phyloP scores from a whole-genome alignment of 2,888 invertebrate genomes.

The Amblyjoppa fuscipennis region DNA sequence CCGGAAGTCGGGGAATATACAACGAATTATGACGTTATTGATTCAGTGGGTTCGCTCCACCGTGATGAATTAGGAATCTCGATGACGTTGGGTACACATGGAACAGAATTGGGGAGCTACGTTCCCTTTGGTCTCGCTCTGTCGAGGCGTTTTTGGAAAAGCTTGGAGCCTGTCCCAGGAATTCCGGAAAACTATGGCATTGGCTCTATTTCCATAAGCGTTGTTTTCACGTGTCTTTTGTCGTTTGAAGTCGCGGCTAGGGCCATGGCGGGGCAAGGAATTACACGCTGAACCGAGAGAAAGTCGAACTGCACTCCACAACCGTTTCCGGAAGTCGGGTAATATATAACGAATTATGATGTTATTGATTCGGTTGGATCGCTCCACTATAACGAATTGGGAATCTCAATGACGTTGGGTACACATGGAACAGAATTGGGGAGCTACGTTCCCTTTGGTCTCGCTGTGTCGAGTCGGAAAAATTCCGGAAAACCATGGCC shows the following conservation, averaged over 20 bases:
- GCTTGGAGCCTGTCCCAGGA: neutral
- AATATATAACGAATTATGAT: conserved; percentile 16
- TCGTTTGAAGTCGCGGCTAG: conserved; percentile 77
- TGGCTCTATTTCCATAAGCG: neutral
- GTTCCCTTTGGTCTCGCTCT: neutral
- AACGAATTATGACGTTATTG: conserved; percentile 28
- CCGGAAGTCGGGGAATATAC: conserved; percentile 43
- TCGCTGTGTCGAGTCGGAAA: neutral
- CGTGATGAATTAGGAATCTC: conserved; percentile 39
- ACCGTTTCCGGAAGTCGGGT: conserved; percentile 47
- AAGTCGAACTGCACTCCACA: conserved; percentile 14
- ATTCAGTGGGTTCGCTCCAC: conserved; percentile 25
- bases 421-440: conserved; percentile 13
- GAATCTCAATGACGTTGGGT: conserved; percentile 34
- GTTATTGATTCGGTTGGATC: conserved; percentile 33
- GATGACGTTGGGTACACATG: conserved; percentile 32
- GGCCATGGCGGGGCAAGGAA: conserved; percentile 28
- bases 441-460: conserved; percentile 1
- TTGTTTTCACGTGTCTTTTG: conserved; percentile 77
- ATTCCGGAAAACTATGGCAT: conserved; percentile 5
- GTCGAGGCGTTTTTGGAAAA: conserved; percentile 10
- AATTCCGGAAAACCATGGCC: conserved; percentile 4
- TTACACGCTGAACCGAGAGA: conserved; percentile 14
- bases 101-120: neutral
- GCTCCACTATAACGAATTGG: conserved; percentile 33